Evolutionary conservation across 1,140 invertebrate genomes (phyloP), one percentile per base, ranked within the genome.

Genomic region (Nasonia vitripennis): DNA sequence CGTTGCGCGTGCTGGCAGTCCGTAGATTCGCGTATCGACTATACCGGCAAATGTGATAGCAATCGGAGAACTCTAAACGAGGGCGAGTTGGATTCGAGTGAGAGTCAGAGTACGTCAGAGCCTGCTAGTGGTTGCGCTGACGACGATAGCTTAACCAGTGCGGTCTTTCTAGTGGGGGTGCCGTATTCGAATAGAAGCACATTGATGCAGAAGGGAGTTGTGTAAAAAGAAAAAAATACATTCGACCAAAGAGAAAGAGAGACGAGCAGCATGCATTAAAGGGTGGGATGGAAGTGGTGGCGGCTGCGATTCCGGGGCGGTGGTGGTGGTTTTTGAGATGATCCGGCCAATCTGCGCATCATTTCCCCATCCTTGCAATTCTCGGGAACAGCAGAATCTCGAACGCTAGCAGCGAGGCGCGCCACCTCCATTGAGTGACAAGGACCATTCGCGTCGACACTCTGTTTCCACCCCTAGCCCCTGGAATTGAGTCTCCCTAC

Each of bases 301-400:
- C 14, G 68, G 86, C 67, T 81, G 86, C 88, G 87, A 80, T 88
- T 45, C 86, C 87, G 87, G 87, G 87, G 86, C 87, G 87, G 87
- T 85, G 86, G 85, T 84, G 91, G 89, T 90, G 92, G 90, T 93
- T 93, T 93, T 93, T 92, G 91, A 93, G 92, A 93, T 93, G 92
- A 93, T 93, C 92, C 91, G 91, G 92, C 92, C 92, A 93, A 93
- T 93, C 92, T 93, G 92, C 92, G 92, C 92, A 93, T 93, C 92
- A 93, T 92, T 93, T 92, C 91, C 91, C 91, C 91, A 87, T 89
- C 88, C 77, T 86, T 81, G 34, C 82, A 71, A 23, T 62, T 62
- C 34, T 62, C 37, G 71, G 74, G 80, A 77, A 12, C 79, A 7
- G 41, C 41, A 45, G 41, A 45, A 45, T 67, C 62, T 78, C 81